These are phyloP conservation scores for Drosophila affinis DNA, from an alignment of 2,888 invertebrate genomes.

Conservation along the genomic window DNA sequence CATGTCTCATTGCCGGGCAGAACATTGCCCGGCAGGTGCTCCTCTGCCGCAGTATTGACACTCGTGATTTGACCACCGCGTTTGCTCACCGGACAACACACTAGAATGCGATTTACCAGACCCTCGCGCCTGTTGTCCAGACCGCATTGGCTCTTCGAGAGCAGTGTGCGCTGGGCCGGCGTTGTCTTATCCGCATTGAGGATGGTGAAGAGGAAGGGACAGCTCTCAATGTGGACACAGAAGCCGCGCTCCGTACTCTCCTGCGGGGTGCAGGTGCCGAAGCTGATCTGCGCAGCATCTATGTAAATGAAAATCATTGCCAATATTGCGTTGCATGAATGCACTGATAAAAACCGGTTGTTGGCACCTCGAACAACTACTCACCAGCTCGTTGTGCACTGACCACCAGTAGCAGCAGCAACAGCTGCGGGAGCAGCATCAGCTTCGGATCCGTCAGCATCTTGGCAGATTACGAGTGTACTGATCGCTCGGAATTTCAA, in stretches of 20 bases:
- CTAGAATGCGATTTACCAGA: conserved; percentile 85
- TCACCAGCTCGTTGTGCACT: conserved; percentile 43
- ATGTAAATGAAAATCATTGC: conserved; percentile 4
- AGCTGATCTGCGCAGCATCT: conserved; percentile 60
- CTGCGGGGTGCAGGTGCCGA: conserved; percentile 70
- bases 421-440: conserved; percentile 32
- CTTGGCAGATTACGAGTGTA: conserved; percentile 14
- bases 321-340: conserved; percentile 27
- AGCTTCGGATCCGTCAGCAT: conserved; percentile 35
- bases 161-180: conserved; percentile 45
- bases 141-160: conserved; percentile 87
- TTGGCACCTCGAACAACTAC: not conserved
- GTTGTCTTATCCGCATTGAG: conserved; percentile 46
- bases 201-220: conserved; percentile 62
- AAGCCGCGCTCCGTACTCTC: conserved; percentile 64
- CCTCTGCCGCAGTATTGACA: not conserved
- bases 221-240: conserved; percentile 75
- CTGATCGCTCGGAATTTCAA: conserved; percentile 33
- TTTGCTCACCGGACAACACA: conserved; percentile 81
- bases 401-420: conserved; percentile 32
- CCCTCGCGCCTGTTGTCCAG: conserved; percentile 83
- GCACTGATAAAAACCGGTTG: conserved; percentile 48
- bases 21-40: conserved; percentile 51
- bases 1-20: conserved; percentile 85
- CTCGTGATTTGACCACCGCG: not conserved